Evolutionary conservation across 2,797 vertebrate species (phyloP).

Genomic region (Oreonectes daqikongensis): DNA sequence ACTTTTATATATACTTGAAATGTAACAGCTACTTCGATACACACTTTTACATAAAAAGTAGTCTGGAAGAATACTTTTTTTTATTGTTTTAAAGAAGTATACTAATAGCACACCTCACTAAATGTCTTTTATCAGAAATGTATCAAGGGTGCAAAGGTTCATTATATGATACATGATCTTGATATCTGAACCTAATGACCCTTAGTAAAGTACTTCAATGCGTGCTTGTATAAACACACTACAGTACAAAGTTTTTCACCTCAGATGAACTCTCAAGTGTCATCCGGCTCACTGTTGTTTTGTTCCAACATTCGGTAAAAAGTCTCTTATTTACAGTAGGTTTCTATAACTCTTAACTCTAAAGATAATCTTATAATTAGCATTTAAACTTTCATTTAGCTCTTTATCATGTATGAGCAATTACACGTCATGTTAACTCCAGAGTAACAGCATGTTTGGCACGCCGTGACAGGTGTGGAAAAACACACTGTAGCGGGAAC

Average conservation of each 20-base stretch:
- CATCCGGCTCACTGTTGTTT: no score
- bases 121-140: no score
- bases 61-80: no score
- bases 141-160: no score
- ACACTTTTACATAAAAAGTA: no score
- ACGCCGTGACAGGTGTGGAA: conserved; percentile 18
- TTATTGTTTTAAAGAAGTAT: no score
- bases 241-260: not conserved
- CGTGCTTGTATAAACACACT: not conserved
- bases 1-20: no score
- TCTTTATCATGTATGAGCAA: conserved; percentile 11
- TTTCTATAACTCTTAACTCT: no score
- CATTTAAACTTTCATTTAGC: conserved; percentile 12
- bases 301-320: not conserved
- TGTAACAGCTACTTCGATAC: no score
- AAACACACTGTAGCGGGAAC: conserved; percentile 2
- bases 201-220: not conserved
- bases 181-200: not conserved
- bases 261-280: not conserved
- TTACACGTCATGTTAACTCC: not conserved
- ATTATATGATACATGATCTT: not conserved
- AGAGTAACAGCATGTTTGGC: conserved; percentile 5
- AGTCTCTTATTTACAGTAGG: not conserved
- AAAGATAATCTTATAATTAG: not conserved
- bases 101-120: no score